Percentiles rank a stretch among this genome's conserved stretches.
phyloP scores from a whole-genome alignment of 53 echinoderm and acorn worm genomes.

The Pentamera pediparva region DNA sequence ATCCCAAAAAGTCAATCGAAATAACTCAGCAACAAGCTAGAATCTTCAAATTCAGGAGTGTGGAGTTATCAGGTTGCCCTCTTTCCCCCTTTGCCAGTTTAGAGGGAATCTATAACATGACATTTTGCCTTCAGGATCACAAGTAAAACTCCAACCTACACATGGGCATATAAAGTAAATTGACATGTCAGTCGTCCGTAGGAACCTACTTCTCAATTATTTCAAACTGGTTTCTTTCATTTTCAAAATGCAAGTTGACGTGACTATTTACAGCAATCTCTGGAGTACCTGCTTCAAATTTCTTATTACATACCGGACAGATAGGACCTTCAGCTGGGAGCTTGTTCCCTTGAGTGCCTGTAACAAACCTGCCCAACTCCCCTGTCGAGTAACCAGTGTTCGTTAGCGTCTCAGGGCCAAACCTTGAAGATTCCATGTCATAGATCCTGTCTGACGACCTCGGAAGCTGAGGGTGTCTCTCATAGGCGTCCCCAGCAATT shows the following conservation, averaged over 20 bases:
- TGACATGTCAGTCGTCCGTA: too few species aligned
- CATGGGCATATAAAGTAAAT: too few species aligned
- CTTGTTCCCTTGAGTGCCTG: background rate
- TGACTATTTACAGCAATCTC: constrained; percentile 5
- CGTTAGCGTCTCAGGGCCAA: background rate
- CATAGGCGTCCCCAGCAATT: background rate
- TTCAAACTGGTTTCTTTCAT: constrained; percentile 11
- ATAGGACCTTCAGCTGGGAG: background rate
- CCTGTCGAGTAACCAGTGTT: background rate
- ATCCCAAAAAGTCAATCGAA: too few species aligned
- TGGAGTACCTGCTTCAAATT: constrained; percentile 7
- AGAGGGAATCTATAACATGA: too few species aligned
- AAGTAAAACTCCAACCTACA: too few species aligned
- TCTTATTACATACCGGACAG: constrained; percentile 21
- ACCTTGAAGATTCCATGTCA: background rate
- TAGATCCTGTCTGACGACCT: constrained; percentile 20
- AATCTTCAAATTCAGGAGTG: too few species aligned
- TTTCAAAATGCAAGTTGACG: constrained; percentile 29
- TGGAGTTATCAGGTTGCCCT: too few species aligned
- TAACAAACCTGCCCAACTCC: background rate
- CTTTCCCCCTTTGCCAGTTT: too few species aligned
- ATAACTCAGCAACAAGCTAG: too few species aligned
- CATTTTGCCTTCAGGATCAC: too few species aligned
- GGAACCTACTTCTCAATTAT: constrained; percentile 20
- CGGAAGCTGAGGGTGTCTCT: background rate